Evolutionary conservation across 2,113 vertebrate genomes (phyloP), one percentile per base, ranked within the genome.

Genomic region (Myrmophylax atrothorax): DNA sequence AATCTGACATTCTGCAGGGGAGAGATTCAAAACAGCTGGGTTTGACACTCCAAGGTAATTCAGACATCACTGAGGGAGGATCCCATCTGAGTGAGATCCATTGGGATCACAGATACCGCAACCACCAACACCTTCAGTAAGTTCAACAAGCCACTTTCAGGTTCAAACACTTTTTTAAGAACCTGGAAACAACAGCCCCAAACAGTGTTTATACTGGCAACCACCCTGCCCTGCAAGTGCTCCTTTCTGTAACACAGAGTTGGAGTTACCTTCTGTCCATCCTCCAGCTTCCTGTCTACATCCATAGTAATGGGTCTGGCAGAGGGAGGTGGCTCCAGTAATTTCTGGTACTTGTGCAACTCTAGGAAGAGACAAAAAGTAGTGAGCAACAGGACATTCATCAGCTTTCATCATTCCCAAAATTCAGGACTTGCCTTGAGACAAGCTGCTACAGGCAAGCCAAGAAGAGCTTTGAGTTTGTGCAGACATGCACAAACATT

Each of bases 241-340:
- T 80, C 9, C 31, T 67, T 70, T 74, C 31, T 69, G 4, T 60
- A 77, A 35, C 20, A 76, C 6, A 35, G 29, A 87, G n/a, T 19
- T 70, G 31, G 37, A 84, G 37, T 97, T 95, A 99, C 99, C 98
- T 98, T 98, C 86, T 99, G 99, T 31, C 99, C 99, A 15, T 99
- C 99, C 46, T 98, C 98, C 87, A 99, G 97, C 86, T 99, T 99
- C 80, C 98, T 98, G 85, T 99, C 99, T 46, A 98, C 98, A 56
- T 99, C 97, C 58, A 17, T 83, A 25, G 98, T 98, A 29, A 99
- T 96, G 29, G 95, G 93, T 31, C 97, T 98, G 25, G 98, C 90
- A 13, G 98, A 97, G 77, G 97, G 98, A 33, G 98, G 98, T 1
- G 98, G 97, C 37, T 98, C 97, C 38, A 98, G 78, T 96, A 99